A percentile compares a stretch with the other conserved stretches of the same genome.
phyloP scores from a whole-genome alignment of 2,113 vertebrate genomes.

The Lepidothrix coronata region DNA sequence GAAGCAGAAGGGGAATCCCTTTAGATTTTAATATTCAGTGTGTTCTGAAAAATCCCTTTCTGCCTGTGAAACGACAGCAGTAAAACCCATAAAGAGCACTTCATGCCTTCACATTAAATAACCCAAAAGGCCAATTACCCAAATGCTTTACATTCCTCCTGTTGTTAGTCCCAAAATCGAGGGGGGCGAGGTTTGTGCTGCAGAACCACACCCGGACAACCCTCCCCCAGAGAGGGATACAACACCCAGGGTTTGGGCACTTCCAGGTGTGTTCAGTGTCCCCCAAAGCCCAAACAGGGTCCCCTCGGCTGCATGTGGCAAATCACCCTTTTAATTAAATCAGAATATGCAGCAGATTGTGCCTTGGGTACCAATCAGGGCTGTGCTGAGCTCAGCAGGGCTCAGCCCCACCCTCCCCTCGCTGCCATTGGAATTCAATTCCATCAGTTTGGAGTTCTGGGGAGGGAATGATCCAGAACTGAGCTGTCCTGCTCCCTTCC shows the following conservation, averaged over 20 bases:
- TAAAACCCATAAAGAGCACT: background rate
- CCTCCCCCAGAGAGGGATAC: rapidly evolving
- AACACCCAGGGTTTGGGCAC: background rate
- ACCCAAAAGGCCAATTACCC: background rate
- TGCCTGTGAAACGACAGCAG: rapidly evolving
- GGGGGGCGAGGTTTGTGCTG: background rate
- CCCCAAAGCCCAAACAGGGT: background rate
- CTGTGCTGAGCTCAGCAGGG: background rate
- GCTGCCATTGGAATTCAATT: background rate
- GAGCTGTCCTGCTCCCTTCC: background rate
- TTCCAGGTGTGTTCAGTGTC: rapidly evolving
- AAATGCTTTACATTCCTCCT: background rate
- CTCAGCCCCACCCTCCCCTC: background rate
- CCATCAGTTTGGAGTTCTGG: rapidly evolving
- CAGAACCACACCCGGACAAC: background rate
- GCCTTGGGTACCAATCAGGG: rapidly evolving
- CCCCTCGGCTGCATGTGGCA: background rate
- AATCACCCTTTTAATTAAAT: background rate
- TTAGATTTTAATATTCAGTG: background rate
- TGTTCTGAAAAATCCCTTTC: background rate
- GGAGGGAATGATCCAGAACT: background rate
- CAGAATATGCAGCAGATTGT: background rate
- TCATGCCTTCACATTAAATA: background rate
- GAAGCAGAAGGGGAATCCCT: background rate
- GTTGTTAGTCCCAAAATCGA: background rate